These are phyloP conservation scores for Nomada fabriciana DNA, from an alignment of 2,888 invertebrate species.

Conservation along the genomic window DNA sequence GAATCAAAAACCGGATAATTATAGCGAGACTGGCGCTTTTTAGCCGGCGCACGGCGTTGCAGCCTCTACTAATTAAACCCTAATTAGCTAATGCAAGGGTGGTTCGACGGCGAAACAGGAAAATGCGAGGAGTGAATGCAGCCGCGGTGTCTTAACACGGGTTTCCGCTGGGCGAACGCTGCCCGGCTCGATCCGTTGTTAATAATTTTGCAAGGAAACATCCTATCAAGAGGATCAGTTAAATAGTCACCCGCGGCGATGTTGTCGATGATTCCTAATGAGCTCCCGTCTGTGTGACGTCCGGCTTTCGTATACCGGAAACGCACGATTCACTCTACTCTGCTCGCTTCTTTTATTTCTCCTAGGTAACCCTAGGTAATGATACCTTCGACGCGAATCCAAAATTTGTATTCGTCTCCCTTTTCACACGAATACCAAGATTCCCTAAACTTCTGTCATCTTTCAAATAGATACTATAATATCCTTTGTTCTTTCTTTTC, in stretches of 20 bases:
- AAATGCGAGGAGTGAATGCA: neutral
- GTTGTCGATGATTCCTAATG: constrained; percentile 68
- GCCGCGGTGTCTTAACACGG: constrained; percentile 29
- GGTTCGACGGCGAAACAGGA: neutral
- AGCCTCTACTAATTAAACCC: constrained; percentile 39
- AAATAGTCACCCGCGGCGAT: constrained; percentile 67
- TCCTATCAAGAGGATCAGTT: constrained; percentile 59
- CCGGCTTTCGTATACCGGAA: constrained; percentile 66
- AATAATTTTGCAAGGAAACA: constrained; percentile 61
- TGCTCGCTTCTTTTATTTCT: neutral
- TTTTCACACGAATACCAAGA: neutral
- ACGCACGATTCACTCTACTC: constrained; percentile 31
- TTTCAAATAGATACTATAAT: neutral
- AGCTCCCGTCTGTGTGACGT: constrained; percentile 69
- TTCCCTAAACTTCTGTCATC: neutral
- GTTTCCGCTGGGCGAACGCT: constrained; percentile 33
- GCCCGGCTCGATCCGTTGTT: constrained; percentile 39
- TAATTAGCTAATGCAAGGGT: constrained; percentile 34
- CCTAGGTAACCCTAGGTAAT: neutral
- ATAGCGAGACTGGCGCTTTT: constrained; percentile 24
- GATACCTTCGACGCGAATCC: neutral
- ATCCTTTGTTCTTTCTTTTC: neutral
- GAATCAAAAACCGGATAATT: constrained; percentile 38
- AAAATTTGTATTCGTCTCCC: neutral
- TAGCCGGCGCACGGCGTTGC: neutral